Conservation (phyloP, 1,140 invertebrate species). For the Drosophila mauritiana region DNA sequence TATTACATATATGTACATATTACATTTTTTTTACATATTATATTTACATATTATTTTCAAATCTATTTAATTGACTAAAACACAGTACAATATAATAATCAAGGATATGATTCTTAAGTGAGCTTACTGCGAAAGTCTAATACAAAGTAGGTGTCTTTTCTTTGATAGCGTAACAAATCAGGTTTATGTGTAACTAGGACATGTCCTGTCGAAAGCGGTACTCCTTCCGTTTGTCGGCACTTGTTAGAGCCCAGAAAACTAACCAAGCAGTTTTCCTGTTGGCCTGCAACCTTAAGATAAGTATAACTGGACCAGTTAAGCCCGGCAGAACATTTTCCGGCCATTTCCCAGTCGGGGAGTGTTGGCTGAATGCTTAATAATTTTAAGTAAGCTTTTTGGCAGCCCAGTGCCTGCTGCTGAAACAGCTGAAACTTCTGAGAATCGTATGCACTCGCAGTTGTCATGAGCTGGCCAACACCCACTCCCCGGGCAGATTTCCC, state of each 20-base stretch:
- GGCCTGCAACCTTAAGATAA: conserved; percentile 42
- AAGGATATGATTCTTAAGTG: too few species aligned
- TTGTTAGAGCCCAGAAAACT: conserved; percentile 13
- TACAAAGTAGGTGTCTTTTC: too few species aligned
- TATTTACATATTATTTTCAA: too few species aligned
- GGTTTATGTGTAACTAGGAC: too few species aligned
- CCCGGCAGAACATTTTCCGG: conserved; percentile 23
- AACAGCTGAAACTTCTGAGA: conserved; percentile 53
- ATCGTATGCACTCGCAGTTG: conserved; percentile 56
- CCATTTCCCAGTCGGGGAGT: conserved; percentile 12
- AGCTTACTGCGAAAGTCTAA: background rate
- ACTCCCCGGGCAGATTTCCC: conserved; percentile 1
- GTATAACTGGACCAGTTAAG: conserved; percentile 21
- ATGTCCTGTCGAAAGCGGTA: background rate
- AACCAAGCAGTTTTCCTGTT: conserved; percentile 34
- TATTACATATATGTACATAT: too few species aligned
- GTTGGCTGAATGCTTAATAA: conserved; percentile 38
- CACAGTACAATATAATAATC: too few species aligned
- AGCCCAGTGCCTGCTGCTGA: conserved; percentile 19
- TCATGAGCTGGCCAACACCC: conserved; percentile 31
- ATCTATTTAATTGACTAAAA: too few species aligned
- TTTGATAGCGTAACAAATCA: too few species aligned
- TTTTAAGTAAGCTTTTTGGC: conserved; percentile 41
- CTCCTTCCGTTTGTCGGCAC: background rate
- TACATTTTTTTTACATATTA: too few species aligned